Base-by-base conservation (phyloP, 2,888 invertebrate species). In the Lepeophtheirus nordmannii region DNA sequence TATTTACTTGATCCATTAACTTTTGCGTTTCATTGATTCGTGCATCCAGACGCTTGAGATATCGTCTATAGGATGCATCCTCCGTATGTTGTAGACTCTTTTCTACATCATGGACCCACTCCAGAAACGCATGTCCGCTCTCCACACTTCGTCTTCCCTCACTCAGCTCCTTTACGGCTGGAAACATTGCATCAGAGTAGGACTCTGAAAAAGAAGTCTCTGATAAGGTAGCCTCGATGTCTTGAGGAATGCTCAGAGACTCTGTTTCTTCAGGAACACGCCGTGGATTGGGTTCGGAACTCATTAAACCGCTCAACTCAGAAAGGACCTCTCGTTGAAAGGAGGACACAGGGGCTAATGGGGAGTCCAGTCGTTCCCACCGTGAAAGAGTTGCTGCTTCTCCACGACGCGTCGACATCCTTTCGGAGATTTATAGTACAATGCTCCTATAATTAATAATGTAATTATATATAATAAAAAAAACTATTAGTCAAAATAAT, bases 101-200 rank as follows among this genome's bases (percentile, higher is more conserved):
- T 73, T 86, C 86, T 14, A 89, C 78, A 65, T 78, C 78, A 41
- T 85, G 82, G 74, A 87, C 87, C 84, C 86, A 87, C 37, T 84
- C 78, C 68, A 91, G 78, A 72, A 90, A 87, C 76, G 86, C 56
- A n/a, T 38, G 46, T 11, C 63, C 63, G 12, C 46, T 63, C n/a
- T 63, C 56, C 22, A 63, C 12, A n/a, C 41, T 38, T n/a, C 38
- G 11, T n/a, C 60, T 38, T 2, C 37, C 37, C 14, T 22, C 37
- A 3, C 17, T 17, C 22, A 60, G 23, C 14, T 37, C 30, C 14
- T 38, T 60, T 7, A 60, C 38, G 60, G 22, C 10, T n/a, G 60
- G 22, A 14, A 60, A 60, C 22, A 60, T 23, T 1, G 60, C 22
- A 3, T 22, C 22, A 38, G 60, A 5, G 17, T 17, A 14, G 5